Evolutionary conservation across 1,140 invertebrate genomes (phyloP).

Genomic region (Ceratoteleas bidentatus): DNA sequence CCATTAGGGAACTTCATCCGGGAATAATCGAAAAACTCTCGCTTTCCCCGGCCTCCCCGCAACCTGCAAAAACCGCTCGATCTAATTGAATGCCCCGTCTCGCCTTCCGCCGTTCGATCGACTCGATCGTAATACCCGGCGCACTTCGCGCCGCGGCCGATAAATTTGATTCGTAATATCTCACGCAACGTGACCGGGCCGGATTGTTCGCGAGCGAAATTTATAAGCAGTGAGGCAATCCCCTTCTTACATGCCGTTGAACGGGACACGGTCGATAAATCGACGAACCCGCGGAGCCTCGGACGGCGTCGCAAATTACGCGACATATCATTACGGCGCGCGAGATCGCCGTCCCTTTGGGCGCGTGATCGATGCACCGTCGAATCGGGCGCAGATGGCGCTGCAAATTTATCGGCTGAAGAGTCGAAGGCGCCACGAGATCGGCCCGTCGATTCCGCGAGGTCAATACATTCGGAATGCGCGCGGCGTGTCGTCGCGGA

Average conservation of each 20-base stretch:
- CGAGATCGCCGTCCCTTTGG: constrained; percentile 19
- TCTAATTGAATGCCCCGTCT: no score
- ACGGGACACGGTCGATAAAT: constrained; percentile 47
- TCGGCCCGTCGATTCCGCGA: neutral
- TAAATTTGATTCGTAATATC: constrained; percentile 48
- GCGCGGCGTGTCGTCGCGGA: no score
- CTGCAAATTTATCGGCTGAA: constrained; percentile 20
- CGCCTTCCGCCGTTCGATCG: constrained; percentile 21
- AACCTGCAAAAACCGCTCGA: no score
- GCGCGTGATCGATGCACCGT: constrained; percentile 54
- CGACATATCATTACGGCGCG: constrained; percentile 22
- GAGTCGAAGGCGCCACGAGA: neutral
- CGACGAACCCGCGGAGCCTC: constrained; percentile 4
- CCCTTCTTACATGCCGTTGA: constrained; percentile 37
- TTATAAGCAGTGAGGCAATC: constrained; percentile 48
- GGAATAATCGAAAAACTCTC: no score
- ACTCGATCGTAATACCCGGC: constrained; percentile 14
- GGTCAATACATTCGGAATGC: neutral
- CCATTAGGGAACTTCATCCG: no score
- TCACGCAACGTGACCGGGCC: constrained; percentile 19
- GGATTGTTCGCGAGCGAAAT: constrained; percentile 42
- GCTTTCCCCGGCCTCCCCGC: no score
- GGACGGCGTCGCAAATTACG: constrained; percentile 38
- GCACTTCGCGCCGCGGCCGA: constrained; percentile 30
- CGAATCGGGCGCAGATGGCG: constrained; percentile 40